Conservation (phyloP, 2,113 vertebrate genomes). For the Gymnocephalus cernua region DNA sequence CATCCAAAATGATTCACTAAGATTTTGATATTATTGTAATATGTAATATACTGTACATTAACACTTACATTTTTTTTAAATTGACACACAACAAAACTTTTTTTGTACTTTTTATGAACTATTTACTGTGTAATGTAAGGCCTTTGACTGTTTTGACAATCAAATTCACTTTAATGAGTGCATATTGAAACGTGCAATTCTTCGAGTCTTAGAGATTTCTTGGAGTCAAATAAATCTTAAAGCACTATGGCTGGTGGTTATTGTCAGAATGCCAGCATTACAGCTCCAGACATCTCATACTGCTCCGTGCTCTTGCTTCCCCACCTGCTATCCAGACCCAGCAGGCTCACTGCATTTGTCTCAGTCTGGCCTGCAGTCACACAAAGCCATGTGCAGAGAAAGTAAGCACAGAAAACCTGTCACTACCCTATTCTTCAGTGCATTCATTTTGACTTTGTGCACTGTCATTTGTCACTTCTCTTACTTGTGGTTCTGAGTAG, state of each 20-base stretch:
- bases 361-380: slow-evolving; percentile 25
- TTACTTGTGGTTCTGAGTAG: slow-evolving; percentile 12
- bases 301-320: slow-evolving; percentile 13
- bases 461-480: slow-evolving; percentile 23
- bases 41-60: too few species aligned
- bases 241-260: slow-evolving; percentile 16
- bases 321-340: slow-evolving; percentile 50
- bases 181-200: too few species aligned
- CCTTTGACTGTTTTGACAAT: too few species aligned
- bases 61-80: too few species aligned
- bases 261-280: slow-evolving; percentile 17
- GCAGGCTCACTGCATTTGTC: slow-evolving; percentile 3
- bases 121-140: too few species aligned
- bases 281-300: slow-evolving; percentile 28
- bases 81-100: too few species aligned
- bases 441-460: neutral
- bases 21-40: too few species aligned
- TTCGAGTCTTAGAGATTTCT: too few species aligned
- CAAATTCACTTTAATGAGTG: too few species aligned
- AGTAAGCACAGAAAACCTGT: slow-evolving; percentile 7
- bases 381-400: slow-evolving; percentile 10
- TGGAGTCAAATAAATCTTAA: slow-evolving; percentile 15
- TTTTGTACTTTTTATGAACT: too few species aligned
- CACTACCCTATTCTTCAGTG: neutral
- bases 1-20: too few species aligned